Conservation (phyloP, 2,888 invertebrate species). For the Ernsta delagoae region DNA sequence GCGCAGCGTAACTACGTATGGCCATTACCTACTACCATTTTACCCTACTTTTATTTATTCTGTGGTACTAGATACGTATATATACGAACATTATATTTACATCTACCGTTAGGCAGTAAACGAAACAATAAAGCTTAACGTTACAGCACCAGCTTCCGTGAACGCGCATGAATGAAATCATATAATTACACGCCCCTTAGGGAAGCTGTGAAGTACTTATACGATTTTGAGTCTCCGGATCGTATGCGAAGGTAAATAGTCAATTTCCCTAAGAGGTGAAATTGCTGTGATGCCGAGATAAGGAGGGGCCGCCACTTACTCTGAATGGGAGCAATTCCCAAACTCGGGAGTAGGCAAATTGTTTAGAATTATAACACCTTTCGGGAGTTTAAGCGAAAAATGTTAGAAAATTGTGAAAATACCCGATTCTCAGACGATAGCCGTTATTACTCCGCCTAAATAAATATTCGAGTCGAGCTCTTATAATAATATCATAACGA, state of each 20-base stretch:
- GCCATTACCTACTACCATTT: too few species aligned
- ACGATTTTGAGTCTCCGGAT: constrained; percentile 41
- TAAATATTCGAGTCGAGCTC: constrained; percentile 17
- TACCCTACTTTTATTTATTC: too few species aligned
- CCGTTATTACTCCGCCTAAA: constrained; percentile 30
- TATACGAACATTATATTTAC: neutral
- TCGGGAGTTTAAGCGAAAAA: constrained; percentile 38
- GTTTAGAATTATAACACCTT: constrained; percentile 52
- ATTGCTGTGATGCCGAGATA: constrained; percentile 57
- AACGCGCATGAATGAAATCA: constrained; percentile 28
- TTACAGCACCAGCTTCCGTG: constrained; percentile 19
- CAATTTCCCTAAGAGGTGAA: constrained; percentile 54
- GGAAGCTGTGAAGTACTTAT: constrained; percentile 34
- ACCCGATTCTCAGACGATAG: constrained; percentile 35
- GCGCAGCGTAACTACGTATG: too few species aligned
- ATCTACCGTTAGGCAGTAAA: constrained; percentile 9
- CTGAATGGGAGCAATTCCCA: constrained; percentile 56
- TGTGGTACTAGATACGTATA: too few species aligned
- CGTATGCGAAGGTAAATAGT: constrained; percentile 53
- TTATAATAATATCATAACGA: constrained; percentile 5
- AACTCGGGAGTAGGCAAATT: constrained; percentile 54
- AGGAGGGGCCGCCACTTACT: constrained; percentile 52
- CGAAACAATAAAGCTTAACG: constrained; percentile 24
- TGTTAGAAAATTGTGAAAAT: constrained; percentile 36
- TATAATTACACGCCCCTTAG: constrained; percentile 35